Conservation (phyloP, 2,113 vertebrate species). For the Dinomys branickii region DNA sequence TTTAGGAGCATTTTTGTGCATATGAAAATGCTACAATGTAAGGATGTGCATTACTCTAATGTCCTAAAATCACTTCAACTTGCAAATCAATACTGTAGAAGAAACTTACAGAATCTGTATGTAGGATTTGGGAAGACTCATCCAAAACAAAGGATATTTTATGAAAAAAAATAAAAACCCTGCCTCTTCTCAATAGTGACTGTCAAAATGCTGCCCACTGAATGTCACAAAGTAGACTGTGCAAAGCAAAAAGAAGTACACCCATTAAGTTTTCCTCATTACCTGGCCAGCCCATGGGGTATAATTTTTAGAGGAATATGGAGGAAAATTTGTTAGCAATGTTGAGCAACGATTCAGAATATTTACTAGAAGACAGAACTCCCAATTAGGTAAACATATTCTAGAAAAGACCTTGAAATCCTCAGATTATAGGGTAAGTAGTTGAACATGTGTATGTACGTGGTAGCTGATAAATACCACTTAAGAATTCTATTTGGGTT, state of each 20-base stretch:
- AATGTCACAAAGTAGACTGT: slow-evolving; percentile 58
- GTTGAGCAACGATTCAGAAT: slow-evolving; percentile 54
- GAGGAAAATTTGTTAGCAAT: slow-evolving; percentile 66
- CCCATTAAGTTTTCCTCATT: slow-evolving; percentile 60
- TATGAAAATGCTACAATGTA: slow-evolving; percentile 60
- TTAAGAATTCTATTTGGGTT: slow-evolving; percentile 69
- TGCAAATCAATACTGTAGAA: slow-evolving; percentile 59
- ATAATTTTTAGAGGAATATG: slow-evolving; percentile 49
- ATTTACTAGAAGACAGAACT: slow-evolving; percentile 61
- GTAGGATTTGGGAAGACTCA: slow-evolving; percentile 61
- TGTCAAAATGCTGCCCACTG: slow-evolving; percentile 53
- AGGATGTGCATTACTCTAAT: slow-evolving; percentile 53
- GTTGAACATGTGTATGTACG: slow-evolving; percentile 57
- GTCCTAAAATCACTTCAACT: slow-evolving; percentile 65
- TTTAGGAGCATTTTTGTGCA: slow-evolving; percentile 66
- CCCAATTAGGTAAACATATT: slow-evolving; percentile 51
- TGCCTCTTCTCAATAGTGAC: slow-evolving; percentile 55
- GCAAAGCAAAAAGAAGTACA: neutral
- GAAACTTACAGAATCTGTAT: slow-evolving; percentile 64
- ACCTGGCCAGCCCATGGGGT: slow-evolving; percentile 38
- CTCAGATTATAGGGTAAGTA: slow-evolving; percentile 44
- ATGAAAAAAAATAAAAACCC: slow-evolving; percentile 61
- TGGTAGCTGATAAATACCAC: slow-evolving; percentile 19
- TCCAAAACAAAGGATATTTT: slow-evolving; percentile 51
- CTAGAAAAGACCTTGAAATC: slow-evolving; percentile 52